phyloP scores from a whole-genome alignment of 2,113 vertebrate species.

The Caranx melampygus region DNA sequence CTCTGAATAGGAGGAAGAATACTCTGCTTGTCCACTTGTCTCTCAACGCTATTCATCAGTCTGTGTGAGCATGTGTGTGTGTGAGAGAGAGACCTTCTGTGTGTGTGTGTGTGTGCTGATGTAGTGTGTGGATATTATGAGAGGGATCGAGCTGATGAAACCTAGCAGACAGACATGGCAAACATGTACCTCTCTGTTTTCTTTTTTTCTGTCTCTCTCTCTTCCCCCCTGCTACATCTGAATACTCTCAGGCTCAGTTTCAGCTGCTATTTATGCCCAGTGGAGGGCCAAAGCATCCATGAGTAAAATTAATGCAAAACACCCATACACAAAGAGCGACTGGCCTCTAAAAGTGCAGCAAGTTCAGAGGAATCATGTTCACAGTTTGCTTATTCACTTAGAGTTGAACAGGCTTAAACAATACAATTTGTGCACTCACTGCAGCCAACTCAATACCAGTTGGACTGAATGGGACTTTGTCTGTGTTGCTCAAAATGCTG shows the following conservation, averaged over 20 bases:
- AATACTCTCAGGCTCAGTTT: conserved; percentile 49
- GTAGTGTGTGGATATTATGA: conserved; percentile 57
- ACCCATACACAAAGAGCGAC: conserved; percentile 29
- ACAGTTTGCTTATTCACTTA: neutral
- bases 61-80: conserved; percentile 58
- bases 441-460: no score
- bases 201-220: neutral
- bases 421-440: neutral
- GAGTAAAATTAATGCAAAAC: conserved; percentile 62
- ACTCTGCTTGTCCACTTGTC: conserved; percentile 83
- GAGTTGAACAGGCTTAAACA: neutral
- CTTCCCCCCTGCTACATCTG: conserved; percentile 25
- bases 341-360: neutral
- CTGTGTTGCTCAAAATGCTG: no score
- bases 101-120: conserved; percentile 23
- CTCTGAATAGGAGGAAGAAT: conserved; percentile 82
- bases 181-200: conserved; percentile 57
- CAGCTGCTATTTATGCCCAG: conserved; percentile 50
- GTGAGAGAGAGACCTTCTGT: conserved; percentile 33
- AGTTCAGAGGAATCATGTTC: neutral
- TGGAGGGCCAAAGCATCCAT: conserved; percentile 48
- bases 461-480: no score
- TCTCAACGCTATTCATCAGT: conserved; percentile 75
- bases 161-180: conserved; percentile 63
- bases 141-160: conserved; percentile 66